Evolutionary conservation across 2,888 invertebrate genomes (phyloP).

Genomic region (Hipparchia sbordonii): DNA sequence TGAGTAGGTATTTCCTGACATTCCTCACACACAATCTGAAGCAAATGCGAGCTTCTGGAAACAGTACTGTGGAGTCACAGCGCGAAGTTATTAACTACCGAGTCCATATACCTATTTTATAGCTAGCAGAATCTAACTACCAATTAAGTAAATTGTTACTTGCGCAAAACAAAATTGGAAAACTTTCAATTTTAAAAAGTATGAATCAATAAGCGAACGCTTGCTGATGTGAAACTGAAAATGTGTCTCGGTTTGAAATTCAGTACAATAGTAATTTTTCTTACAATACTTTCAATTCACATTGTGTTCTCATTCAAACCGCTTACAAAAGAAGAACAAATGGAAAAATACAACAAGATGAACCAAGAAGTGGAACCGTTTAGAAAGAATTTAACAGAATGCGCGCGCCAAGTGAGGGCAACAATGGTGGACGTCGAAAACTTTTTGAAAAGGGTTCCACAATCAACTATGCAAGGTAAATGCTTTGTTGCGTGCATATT

Average conservation of each 20-base stretch:
- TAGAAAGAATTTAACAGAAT: conserved; percentile 68
- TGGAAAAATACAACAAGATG: conserved; percentile 59
- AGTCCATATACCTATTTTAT: neutral
- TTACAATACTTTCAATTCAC: conserved; percentile 28
- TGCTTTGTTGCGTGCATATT: conserved; percentile 76
- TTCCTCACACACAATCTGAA: too few relatives aligned
- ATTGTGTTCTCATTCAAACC: conserved; percentile 59
- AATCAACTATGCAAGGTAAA: conserved; percentile 64
- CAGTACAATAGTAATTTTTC: conserved; percentile 28
- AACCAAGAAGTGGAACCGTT: conserved; percentile 68
- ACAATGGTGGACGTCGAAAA: conserved; percentile 65
- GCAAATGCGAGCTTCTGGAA: too few relatives aligned
- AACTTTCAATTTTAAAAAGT: neutral
- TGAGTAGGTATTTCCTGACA: too few relatives aligned
- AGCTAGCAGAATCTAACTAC: conserved; percentile 47
- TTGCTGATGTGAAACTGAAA: conserved; percentile 20
- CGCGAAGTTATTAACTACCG: neutral
- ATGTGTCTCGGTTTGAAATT: conserved; percentile 7
- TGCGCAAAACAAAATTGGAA: neutral
- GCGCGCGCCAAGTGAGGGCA: conserved; percentile 70
- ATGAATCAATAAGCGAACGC: conserved; percentile 13
- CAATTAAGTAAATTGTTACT: conserved; percentile 51
- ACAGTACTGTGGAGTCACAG: too few relatives aligned
- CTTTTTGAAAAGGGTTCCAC: conserved; percentile 70
- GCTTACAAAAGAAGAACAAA: conserved; percentile 66